Evolutionary conservation across 2,888 invertebrate species (phyloP).

Genomic region (Balanococcus diminutus): DNA sequence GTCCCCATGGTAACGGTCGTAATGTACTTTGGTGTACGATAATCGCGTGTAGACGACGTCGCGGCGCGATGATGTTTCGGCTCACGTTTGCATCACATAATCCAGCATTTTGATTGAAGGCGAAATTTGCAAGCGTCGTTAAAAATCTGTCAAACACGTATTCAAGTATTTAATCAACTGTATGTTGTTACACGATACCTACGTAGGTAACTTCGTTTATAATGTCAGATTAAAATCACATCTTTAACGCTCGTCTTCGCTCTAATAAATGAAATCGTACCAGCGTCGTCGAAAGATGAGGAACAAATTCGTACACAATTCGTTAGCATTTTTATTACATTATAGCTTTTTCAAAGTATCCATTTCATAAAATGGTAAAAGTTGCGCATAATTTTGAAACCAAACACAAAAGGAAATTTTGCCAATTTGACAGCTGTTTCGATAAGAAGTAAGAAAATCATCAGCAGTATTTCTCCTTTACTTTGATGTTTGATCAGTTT

Average conservation of each 20-base stretch:
- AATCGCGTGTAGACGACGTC: neutral
- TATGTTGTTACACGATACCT: neutral
- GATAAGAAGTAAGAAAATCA: neutral
- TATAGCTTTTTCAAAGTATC: neutral
- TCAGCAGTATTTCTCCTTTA: neutral
- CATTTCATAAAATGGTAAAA: neutral
- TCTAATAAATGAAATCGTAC: neutral
- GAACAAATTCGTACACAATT: neutral
- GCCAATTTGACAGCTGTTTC: neutral
- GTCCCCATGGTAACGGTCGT: neutral
- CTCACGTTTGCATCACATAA: neutral
- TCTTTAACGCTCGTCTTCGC: neutral
- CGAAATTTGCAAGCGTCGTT: neutral
- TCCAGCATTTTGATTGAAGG: neutral
- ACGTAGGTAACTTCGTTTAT: neutral
- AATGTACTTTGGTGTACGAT: neutral
- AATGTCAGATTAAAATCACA: neutral
- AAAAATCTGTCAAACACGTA: neutral
- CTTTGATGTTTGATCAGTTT: neutral
- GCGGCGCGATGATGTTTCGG: neutral
- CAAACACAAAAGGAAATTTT: neutral
- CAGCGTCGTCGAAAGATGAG: neutral
- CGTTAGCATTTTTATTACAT: neutral
- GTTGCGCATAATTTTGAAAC: neutral
- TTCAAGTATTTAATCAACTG: neutral